These are phyloP conservation scores for Epinotia brunnichana DNA, from an alignment of 2,888 invertebrate genomes.

Conservation along the genomic window DNA sequence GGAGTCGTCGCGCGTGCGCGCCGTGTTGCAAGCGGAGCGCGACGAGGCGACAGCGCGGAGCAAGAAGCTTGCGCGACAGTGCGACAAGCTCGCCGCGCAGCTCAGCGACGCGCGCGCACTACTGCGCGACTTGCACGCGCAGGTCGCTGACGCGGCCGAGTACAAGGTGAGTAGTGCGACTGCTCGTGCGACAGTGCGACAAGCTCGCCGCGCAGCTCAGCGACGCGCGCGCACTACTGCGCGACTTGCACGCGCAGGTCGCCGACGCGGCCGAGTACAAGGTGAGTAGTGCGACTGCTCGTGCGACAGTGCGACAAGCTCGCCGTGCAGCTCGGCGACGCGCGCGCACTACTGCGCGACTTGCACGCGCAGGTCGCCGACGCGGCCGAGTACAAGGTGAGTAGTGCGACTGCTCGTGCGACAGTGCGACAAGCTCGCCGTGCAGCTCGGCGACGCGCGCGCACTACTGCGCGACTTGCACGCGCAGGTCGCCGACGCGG, in stretches of 20 bases:
- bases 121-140: constrained; percentile 92
- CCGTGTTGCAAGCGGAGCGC: constrained; percentile 85
- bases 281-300: background rate
- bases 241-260: constrained; percentile 77
- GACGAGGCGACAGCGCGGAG: constrained; percentile 87
- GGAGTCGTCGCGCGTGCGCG: constrained; percentile 75
- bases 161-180: constrained; percentile 85
- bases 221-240: background rate
- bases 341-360: no score
- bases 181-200: background rate
- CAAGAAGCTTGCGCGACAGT: constrained; percentile 92
- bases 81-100: constrained; percentile 91
- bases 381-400: constrained; percentile 91
- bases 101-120: constrained; percentile 92
- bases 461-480: background rate
- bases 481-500: background rate
- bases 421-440: constrained; percentile 85
- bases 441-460: constrained; percentile 79
- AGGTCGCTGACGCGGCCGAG: constrained; percentile 92
- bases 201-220: constrained; percentile 85
- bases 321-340: no score
- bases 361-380: constrained; percentile 93
- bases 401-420: constrained; percentile 91
- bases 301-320: background rate
- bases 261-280: constrained; percentile 91